Evolutionary conservation across 2,797 vertebrate genomes (phyloP).

Genomic region (Lutjanus campechanus): DNA sequence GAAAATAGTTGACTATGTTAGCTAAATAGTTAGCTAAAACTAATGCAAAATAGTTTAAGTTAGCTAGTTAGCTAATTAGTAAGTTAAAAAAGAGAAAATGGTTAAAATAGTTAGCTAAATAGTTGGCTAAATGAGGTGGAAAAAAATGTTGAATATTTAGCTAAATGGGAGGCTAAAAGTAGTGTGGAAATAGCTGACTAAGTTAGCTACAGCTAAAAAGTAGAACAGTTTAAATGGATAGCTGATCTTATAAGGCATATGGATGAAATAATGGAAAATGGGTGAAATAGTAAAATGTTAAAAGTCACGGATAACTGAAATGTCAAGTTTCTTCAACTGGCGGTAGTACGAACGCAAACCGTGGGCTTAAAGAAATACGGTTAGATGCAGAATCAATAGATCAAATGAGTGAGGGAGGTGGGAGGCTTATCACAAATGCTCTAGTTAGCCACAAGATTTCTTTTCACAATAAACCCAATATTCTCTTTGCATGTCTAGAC

Average conservation of each 20-base stretch:
- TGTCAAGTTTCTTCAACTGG: background rate
- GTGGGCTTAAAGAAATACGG: too few relatives aligned
- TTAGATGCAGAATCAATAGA: background rate
- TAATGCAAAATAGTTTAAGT: background rate
- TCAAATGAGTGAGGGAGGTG: background rate
- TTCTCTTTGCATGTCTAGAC: conserved; percentile 27
- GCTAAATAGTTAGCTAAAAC: too few relatives aligned
- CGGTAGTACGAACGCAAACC: background rate
- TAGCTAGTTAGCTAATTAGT: too few relatives aligned
- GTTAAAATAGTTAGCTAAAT: too few relatives aligned
- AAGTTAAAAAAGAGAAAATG: background rate
- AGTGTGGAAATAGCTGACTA: background rate
- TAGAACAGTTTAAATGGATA: background rate
- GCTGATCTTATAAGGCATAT: background rate
- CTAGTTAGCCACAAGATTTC: background rate
- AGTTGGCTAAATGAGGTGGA: background rate
- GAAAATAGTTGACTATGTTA: background rate
- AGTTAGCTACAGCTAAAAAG: too few relatives aligned
- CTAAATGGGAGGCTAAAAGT: too few relatives aligned
- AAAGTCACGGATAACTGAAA: background rate
- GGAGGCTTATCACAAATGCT: background rate
- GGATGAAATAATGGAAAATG: background rate
- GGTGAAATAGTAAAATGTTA: background rate
- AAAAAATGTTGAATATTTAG: too few relatives aligned
- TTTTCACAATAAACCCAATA: background rate